phyloP scores from a whole-genome alignment of 2,797 vertebrate species.

The Halcyon badia region DNA sequence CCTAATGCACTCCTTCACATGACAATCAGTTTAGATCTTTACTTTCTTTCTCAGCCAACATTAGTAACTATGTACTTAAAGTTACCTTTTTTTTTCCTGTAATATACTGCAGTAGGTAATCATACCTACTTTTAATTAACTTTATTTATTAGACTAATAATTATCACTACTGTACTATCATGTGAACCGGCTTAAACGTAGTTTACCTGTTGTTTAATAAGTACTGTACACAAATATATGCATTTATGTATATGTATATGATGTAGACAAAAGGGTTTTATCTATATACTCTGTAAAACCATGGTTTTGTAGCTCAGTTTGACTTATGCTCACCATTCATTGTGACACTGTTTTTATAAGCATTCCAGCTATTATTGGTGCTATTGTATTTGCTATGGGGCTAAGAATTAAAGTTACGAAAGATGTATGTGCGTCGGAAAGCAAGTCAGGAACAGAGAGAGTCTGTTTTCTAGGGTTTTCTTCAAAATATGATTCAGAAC shows the following conservation, averaged over 20 bases:
- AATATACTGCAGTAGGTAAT: not conserved
- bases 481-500: slow-evolving; percentile 20
- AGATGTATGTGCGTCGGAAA: slow-evolving; percentile 41
- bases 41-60: slow-evolving; percentile 2
- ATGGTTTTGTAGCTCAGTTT: slow-evolving; percentile 3
- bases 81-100: not conserved
- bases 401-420: slow-evolving; percentile 46
- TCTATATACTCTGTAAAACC: not conserved
- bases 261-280: not conserved
- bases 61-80: not conserved
- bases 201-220: not conserved
- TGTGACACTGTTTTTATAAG: slow-evolving; percentile 45
- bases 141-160: not conserved
- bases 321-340: not conserved
- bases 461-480: not conserved
- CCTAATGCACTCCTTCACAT: slow-evolving; percentile 57
- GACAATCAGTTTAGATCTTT: slow-evolving; percentile 52
- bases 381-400: not conserved
- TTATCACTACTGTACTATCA: not conserved
- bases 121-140: not conserved
- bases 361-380: slow-evolving; percentile 21
- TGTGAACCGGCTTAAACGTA: not conserved
- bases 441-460: not conserved
- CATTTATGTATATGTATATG: not conserved
- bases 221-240: not conserved